These are phyloP conservation scores for Hexactinellida sp. DNA, from an alignment of 37 sponge, comb jelly and placozoan species.

Conservation along the genomic window DNA sequence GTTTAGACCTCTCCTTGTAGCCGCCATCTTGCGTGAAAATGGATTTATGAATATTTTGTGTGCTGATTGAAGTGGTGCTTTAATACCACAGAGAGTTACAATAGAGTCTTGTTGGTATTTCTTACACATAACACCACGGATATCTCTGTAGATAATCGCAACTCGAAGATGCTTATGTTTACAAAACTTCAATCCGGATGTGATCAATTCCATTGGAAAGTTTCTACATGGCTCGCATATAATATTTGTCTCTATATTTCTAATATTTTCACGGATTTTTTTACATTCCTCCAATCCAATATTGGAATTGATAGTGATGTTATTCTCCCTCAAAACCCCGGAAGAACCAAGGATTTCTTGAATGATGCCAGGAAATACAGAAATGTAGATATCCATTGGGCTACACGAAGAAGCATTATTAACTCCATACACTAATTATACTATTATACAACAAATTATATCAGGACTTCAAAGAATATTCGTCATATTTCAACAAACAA, in stretches of 20 bases:
- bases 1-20: background rate
- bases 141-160: background rate
- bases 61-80: background rate
- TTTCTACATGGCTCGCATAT: background rate
- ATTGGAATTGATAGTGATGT: background rate
- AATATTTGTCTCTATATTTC: background rate
- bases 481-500: background rate
- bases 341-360: background rate
- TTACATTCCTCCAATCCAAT: background rate
- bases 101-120: background rate
- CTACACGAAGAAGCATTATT: background rate
- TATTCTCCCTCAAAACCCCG: background rate
- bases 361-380: background rate
- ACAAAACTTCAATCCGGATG: background rate
- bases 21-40: background rate
- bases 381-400: constrained; percentile 8
- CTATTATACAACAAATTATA: background rate
- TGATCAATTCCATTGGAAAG: background rate
- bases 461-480: background rate
- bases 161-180: background rate
- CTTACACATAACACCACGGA: background rate
- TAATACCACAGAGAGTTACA: background rate
- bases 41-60: background rate
- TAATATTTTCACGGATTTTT: background rate
- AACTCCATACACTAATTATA: background rate